These are phyloP conservation scores for Mystacides longicornis DNA, from an alignment of 2,888 invertebrate genomes.

Conservation along the genomic window DNA sequence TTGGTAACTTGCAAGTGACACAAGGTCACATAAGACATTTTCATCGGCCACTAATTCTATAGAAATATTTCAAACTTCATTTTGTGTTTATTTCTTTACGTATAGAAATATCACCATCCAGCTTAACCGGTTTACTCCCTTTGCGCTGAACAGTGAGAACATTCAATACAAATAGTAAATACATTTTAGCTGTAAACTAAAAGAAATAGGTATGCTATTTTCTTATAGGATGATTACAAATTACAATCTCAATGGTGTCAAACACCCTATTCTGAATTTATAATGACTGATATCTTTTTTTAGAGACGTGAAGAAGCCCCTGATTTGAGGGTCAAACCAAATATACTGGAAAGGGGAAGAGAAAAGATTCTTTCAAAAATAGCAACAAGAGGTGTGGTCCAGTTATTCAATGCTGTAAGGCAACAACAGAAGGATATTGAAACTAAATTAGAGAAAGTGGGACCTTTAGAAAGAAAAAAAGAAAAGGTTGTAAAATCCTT, in stretches of 20 bases:
- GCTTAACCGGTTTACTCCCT: no score
- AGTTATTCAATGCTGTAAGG: conserved; percentile 84
- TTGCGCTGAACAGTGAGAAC: background rate
- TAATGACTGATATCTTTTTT: conserved; percentile 29
- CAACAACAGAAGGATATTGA: conserved; percentile 75
- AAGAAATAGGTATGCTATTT: background rate
- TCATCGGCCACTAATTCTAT: no score
- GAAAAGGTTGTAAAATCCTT: conserved; percentile 70
- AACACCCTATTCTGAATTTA: no score
- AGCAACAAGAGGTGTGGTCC: conserved; percentile 88
- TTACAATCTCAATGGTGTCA: no score
- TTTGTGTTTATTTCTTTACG: no score
- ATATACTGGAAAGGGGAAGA: conserved; percentile 64
- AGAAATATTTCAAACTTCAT: no score
- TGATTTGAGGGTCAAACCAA: conserved; percentile 63
- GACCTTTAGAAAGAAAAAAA: conserved; percentile 68
- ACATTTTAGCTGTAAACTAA: no score
- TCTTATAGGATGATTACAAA: no score
- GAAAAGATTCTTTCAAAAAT: conserved; percentile 74
- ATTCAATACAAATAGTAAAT: background rate
- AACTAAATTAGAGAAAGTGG: conserved; percentile 60
- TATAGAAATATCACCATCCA: background rate
- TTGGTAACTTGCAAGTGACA: no score
- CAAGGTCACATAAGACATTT: no score
- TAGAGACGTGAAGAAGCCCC: conserved; percentile 57